phyloP scores from a whole-genome alignment of 2,888 invertebrate species.

The Platycnemis pennipes region DNA sequence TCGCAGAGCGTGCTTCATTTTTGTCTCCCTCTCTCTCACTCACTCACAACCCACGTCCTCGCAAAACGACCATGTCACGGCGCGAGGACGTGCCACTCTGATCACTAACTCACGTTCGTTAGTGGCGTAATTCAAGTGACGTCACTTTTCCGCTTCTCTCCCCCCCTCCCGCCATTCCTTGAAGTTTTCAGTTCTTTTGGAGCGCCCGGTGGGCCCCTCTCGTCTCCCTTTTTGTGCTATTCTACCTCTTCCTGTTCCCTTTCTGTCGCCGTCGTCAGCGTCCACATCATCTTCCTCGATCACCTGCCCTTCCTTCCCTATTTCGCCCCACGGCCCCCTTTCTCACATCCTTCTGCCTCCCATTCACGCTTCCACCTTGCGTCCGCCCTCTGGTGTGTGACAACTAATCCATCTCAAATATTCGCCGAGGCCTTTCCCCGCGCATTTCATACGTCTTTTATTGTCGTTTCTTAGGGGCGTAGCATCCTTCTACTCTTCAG shows the following conservation, averaged over 20 bases:
- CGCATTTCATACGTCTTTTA: not conserved
- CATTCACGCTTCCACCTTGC: not conserved
- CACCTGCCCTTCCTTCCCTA: not conserved
- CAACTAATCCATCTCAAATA: not conserved
- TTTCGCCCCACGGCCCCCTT: not conserved
- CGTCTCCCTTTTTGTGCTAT: not conserved
- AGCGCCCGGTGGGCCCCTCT: not conserved
- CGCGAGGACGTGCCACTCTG: not conserved
- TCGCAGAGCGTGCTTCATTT: not conserved
- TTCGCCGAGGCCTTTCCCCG: not conserved
- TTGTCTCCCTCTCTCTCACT: not conserved
- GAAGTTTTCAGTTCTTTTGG: not conserved
- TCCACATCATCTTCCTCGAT: not conserved
- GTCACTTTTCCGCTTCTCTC: not conserved
- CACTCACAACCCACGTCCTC: conserved; percentile 15
- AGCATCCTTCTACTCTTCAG: too few species aligned
- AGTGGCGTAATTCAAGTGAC: not conserved
- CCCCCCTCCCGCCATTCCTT: not conserved
- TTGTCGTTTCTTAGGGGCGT: too few species aligned
- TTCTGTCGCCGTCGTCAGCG: not conserved
- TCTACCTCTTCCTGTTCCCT: not conserved
- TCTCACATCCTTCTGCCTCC: not conserved
- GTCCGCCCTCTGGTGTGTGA: not conserved
- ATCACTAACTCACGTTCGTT: not conserved
- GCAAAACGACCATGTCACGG: not conserved